A percentile compares a stretch with the other conserved stretches of the same genome.
Evolutionary conservation across 2,888 invertebrate species (phyloP).

Genomic region (Amblyjoppa fuscipennis): DNA sequence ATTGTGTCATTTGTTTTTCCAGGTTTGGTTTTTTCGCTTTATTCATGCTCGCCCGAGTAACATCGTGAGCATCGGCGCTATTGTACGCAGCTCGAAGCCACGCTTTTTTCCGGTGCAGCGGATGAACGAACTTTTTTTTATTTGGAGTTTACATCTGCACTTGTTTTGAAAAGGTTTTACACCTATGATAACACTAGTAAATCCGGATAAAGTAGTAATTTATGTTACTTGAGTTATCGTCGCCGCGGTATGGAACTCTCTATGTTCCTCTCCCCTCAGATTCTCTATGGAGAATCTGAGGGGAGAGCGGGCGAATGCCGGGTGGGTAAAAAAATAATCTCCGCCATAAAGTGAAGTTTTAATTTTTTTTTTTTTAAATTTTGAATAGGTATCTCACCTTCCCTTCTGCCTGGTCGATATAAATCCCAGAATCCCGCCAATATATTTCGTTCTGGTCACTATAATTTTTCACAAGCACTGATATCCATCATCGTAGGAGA

Average conservation of each 20-base stretch:
- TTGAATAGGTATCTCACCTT: not conserved
- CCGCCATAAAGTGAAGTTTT: too few relatives aligned
- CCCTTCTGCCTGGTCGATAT: not conserved
- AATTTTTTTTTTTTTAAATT: too few relatives aligned
- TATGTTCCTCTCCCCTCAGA: too few relatives aligned
- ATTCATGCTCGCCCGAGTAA: not conserved
- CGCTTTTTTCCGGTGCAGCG: not conserved
- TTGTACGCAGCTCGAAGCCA: not conserved
- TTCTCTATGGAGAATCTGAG: too few relatives aligned
- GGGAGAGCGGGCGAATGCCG: not conserved
- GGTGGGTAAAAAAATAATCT: too few relatives aligned
- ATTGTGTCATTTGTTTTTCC: constrained; percentile 13
- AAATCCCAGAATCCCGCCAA: not conserved
- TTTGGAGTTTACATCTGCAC: not conserved
- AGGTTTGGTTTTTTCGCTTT: constrained; percentile 1
- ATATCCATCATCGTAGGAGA: not conserved
- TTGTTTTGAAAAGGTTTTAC: too few relatives aligned
- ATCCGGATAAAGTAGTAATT: too few relatives aligned
- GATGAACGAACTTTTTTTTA: constrained; percentile 5
- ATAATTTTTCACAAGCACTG: not conserved
- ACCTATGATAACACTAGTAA: too few relatives aligned
- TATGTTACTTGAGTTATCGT: too few relatives aligned
- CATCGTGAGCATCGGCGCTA: not conserved
- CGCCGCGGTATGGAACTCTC: too few relatives aligned
- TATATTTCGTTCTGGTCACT: not conserved